phyloP scores from a whole-genome alignment of 2,113 vertebrate genomes.

The Brachyistius frenatus region DNA sequence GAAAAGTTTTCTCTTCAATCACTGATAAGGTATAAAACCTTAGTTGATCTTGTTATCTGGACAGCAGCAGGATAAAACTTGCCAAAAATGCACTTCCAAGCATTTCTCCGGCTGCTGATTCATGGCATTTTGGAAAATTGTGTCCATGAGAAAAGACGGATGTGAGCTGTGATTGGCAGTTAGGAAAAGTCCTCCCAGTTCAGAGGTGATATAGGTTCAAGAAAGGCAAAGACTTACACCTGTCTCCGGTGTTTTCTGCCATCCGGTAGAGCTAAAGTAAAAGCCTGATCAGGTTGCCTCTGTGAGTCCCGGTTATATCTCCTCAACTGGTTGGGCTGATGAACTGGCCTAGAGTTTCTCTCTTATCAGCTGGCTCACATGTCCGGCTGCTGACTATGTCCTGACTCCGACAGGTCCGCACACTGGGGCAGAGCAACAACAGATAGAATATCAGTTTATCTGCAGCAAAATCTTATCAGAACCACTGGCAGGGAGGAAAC shows the following conservation, averaged over 20 bases:
- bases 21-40: neutral
- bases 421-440: slow-evolving; percentile 11
- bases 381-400: slow-evolving; percentile 56
- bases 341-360: slow-evolving; percentile 77
- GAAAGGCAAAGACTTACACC: slow-evolving; percentile 51
- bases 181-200: slow-evolving; percentile 43
- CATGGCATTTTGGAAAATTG: neutral
- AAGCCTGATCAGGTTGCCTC: slow-evolving; percentile 70
- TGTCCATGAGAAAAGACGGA: neutral
- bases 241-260: slow-evolving; percentile 48
- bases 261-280: slow-evolving; percentile 54
- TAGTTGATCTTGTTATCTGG: neutral
- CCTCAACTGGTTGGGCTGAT: slow-evolving; percentile 53
- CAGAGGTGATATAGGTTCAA: slow-evolving; percentile 54
- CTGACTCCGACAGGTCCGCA: slow-evolving; percentile 44
- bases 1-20: slow-evolving; percentile 10
- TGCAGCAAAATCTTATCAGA: slow-evolving; percentile 50
- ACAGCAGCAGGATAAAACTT: neutral
- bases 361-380: slow-evolving; percentile 77
- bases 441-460: slow-evolving; percentile 51
- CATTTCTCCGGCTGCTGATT: neutral
- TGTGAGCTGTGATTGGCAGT: slow-evolving; percentile 36
- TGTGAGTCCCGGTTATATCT: slow-evolving; percentile 48
- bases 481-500: slow-evolving; percentile 31
- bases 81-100: neutral